Evolutionary conservation across 2,888 invertebrate genomes (phyloP).

Genomic region (Leuctra nigra): DNA sequence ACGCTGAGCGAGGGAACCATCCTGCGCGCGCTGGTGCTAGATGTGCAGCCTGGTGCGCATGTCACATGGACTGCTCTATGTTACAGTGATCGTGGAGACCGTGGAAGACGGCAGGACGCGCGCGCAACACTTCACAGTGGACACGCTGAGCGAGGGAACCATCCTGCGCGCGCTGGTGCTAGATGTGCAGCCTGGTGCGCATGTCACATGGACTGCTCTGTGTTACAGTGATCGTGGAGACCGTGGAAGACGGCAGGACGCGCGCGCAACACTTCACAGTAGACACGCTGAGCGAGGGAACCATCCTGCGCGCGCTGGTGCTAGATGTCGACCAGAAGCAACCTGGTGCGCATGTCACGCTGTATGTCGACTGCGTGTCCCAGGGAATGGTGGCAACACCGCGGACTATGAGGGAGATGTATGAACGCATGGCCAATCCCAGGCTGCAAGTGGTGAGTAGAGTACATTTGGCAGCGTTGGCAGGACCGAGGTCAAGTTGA

Average conservation of each 20-base stretch:
- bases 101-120: conserved; percentile 47
- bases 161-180: conserved; percentile 51
- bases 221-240: conserved; percentile 31
- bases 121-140: conserved; percentile 55
- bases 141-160: conserved; percentile 47
- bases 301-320: conserved; percentile 50
- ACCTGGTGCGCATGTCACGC: conserved; percentile 51
- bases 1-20: conserved; percentile 47
- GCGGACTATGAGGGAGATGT: conserved; percentile 50
- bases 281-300: conserved; percentile 47
- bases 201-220: too few relatives aligned
- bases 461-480: too few relatives aligned
- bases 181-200: conserved; percentile 48
- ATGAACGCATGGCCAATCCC: conserved; percentile 46
- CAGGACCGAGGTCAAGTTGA: too few relatives aligned
- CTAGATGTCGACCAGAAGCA: conserved; percentile 48
- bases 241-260: conserved; percentile 45
- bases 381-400: conserved; percentile 57
- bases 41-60: conserved; percentile 49
- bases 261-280: conserved; percentile 56
- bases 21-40: conserved; percentile 50
- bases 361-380: conserved; percentile 58
- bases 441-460: conserved; percentile 27
- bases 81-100: conserved; percentile 33
- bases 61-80: too few relatives aligned